Evolutionary conservation across 2,888 invertebrate species (phyloP), one percentile per base, ranked within the genome.

Genomic region (Drosophila tanythrix): DNA sequence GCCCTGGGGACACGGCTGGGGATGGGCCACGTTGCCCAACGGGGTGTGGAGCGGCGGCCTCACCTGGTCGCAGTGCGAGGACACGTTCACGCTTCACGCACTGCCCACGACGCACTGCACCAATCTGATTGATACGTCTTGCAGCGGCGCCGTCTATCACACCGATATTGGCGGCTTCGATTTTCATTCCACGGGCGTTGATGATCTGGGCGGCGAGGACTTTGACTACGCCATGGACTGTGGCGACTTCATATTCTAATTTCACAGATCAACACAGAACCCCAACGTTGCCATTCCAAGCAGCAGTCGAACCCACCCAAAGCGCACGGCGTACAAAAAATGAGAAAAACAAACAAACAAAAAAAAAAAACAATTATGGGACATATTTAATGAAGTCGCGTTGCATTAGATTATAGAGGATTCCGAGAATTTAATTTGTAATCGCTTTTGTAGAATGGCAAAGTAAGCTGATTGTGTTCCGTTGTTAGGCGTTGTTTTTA

Each of bases 1-100:
- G 60, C 93, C 92, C 57, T 96, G 96, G 96, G 96, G 96, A 6
- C 96, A 96, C 83, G 96, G 96, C 55, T 96, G 96, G 96, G 96
- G 96, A 3, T 96, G 96, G 96, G 95, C 95, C 64, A 95, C 95
- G 18, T 90, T 95, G 84, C 95, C 95, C 15, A 95, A 95, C 70
- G 95, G 95, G 11, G 95, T 95, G 2, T 95, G 95, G 95, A 95
- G 95, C 82, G 95, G 95, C 88, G 95, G 95, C 46, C 92, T 95
- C 7, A 95, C 95, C 67, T 95, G 95, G 95, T 95, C 95, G 1
- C 95, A 95, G 91, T 95, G 95, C 70, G 95, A 95, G 52, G 95
- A 95, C n/a, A 95, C 95, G 84, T 95, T 95, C 90, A 95, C 95
- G 2, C 94, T 95, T 50, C 95, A 95, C 89, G 95, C 95, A 43